Base-by-base conservation (phyloP, 1,140 invertebrate species). In the Cherax destructor region DNA sequence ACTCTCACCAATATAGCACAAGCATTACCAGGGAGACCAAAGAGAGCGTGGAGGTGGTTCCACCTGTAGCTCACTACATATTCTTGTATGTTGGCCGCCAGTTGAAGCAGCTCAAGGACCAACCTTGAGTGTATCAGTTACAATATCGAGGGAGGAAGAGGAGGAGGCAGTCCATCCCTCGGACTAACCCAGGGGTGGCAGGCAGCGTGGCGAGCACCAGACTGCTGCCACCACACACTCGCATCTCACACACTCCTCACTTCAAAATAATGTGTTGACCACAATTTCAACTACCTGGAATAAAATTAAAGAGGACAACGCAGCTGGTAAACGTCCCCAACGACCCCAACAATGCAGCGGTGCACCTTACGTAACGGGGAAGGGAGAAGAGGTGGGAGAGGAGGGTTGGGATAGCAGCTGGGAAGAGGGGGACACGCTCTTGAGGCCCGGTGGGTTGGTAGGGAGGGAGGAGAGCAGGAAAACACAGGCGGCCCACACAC, bases 281-380 rank as follows among this genome's bases (percentile, higher is more conserved):
- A 21, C n/a, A 74, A 74, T 30, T 21, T 24, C 30, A 41, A 16
- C n/a, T n/a, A 74, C 69, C n/a, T 74, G n/a, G 69, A 74, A 6
- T 24, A 74, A 30, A 74, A 24, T 74, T 74, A 74, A 72, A 24
- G n/a, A 30, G n/a, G 69, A 30, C n/a, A 30, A 1, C 69, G 24
- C 69, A n/a, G 6, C 69, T 30, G 69, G n/a, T n/a, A 74, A 74
- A 74, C 69, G 69, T 74, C 69, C 24, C 69, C 69, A 74, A 30
- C 69, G 69, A 74, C 69, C 69, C 69, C 69, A 74, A 74, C 69
- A 74, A 74, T 9, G 69, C 69, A 24, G n/a, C 69, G 24, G n/a
- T 30, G n/a, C n/a, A 74, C 69, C 24, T 74, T 74, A 74, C 69
- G 69, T 74, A 74, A 74, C 69, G 69, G 16, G 65, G 13, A 6